Evolutionary conservation across 2,113 vertebrate species (phyloP), one percentile per base, ranked within the genome.

Genomic region (Pterocles orientalis): DNA sequence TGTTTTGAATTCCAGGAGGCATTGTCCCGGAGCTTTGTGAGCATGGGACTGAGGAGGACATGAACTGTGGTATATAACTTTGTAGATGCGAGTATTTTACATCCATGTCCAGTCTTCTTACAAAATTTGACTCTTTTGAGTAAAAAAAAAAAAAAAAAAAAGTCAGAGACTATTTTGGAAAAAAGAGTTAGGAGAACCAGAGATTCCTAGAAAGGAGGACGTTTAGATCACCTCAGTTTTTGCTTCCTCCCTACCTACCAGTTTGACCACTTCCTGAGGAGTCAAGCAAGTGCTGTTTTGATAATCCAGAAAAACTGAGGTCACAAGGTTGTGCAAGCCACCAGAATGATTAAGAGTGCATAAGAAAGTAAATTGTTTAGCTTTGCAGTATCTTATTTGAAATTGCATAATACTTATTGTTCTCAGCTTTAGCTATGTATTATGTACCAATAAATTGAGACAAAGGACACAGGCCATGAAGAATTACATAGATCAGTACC

Each of bases 1-100:
- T 62, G 5, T 5, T 82, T 70, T 58, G 57, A 18, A 28, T 82
- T 81, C 15, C 78, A 21, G 26, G 64, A 89, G 21, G 14, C 20
- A 36, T 57, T 69, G 6, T 57, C 56, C 6, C 1, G 3, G 56
- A 87, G 15, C 54, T 79, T 43, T 64, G 28, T 71, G 57, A 76
- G 18, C 2, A 0, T 23, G 31, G 26, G 47, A 50, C 47, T 5
- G 3, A 91, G 34, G 17, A 8, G 2, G 14, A 31, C 9, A 50
- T 16, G 34, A 58, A 21, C 31, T 71, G 36, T 64, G 31, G 24
- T 45, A 45, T 57, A 3, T 84, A 45, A 57, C 21, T 79, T 68
- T 41, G 11, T 31, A 72, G 11, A 29, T 57, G 26, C 7, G 6
- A 31, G 4, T 39, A 41, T 83, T 91, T 81, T 62, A 58, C 13